A percentile compares a stretch with the other conserved stretches of the same genome.
These are phyloP conservation scores for Acanthosepion lycidas DNA, from an alignment of 2,888 invertebrate genomes.

Conservation along the genomic window DNA sequence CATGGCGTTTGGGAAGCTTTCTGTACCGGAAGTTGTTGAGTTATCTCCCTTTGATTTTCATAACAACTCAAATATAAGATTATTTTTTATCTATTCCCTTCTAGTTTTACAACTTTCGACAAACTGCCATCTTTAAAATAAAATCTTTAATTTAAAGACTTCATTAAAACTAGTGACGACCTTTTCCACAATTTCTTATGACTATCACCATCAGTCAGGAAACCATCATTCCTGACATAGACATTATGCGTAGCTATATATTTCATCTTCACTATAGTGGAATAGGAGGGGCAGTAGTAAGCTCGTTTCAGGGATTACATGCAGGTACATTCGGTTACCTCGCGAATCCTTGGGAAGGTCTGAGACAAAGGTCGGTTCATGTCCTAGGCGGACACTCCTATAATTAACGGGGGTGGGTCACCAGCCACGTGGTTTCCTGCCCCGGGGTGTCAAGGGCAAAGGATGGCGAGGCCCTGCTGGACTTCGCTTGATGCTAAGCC, in stretches of 20 bases:
- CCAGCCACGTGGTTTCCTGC: background rate
- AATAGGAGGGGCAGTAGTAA: background rate
- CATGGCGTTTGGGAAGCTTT: background rate
- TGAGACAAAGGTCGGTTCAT: conserved; percentile 36
- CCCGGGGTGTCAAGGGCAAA: background rate
- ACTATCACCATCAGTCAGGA: accelerated
- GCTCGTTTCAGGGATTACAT: conserved; percentile 46
- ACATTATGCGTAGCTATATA: background rate
- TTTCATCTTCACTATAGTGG: background rate
- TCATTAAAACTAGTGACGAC: background rate
- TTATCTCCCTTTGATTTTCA: background rate
- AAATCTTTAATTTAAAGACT: background rate
- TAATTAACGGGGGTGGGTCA: conserved; percentile 3
- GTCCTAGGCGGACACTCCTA: conserved; percentile 20
- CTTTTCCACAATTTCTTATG: background rate
- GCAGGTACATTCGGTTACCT: background rate
- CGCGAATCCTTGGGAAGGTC: conserved; percentile 43
- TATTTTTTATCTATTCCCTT: background rate
- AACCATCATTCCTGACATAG: background rate
- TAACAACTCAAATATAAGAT: background rate
- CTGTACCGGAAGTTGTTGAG: background rate
- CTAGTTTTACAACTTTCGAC: background rate
- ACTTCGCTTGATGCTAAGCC: background rate
- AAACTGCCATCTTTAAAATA: background rate
- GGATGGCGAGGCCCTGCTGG: background rate